A percentile compares a stretch with the other conserved stretches of the same genome.
Evolutionary conservation across 2,888 invertebrate genomes (phyloP).

Genomic region (Drosophila longiperda): DNA sequence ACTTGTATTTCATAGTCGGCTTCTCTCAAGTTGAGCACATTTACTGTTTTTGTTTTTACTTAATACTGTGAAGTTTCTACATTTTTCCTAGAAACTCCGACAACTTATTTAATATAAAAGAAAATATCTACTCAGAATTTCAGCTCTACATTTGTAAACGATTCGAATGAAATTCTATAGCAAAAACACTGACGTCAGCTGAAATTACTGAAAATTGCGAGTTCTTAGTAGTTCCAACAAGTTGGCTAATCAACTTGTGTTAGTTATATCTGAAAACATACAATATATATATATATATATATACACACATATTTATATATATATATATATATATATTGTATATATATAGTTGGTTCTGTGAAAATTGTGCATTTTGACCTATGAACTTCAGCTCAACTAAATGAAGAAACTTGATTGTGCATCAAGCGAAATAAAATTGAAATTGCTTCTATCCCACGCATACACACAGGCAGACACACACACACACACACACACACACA

Average conservation of each 20-base stretch:
- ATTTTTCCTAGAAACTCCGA: not conserved
- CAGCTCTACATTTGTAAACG: not conserved
- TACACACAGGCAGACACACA: slow-evolving; percentile 1
- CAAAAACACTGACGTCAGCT: not conserved
- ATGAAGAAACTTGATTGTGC: slow-evolving; percentile 1
- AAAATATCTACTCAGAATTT: not conserved
- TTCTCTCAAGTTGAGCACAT: not conserved
- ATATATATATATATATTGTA: too few relatives aligned
- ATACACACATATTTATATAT: too few relatives aligned
- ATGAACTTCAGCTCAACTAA: slow-evolving; percentile 10
- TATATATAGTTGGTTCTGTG: too few relatives aligned
- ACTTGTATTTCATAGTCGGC: not conserved
- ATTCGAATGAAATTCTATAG: not conserved
- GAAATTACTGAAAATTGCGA: not conserved
- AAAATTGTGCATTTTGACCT: slow-evolving; percentile 29
- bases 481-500: not conserved
- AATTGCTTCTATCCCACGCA: slow-evolving; percentile 30
- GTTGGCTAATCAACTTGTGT: slow-evolving; percentile 1
- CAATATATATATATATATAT: too few relatives aligned
- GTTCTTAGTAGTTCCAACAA: not conserved
- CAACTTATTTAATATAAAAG: not conserved
- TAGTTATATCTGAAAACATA: not conserved
- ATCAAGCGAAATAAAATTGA: slow-evolving; percentile 17
- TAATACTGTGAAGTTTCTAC: not conserved
- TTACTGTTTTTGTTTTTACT: not conserved